A percentile compares a stretch with the other conserved stretches of the same genome.
phyloP scores from a whole-genome alignment of 2,797 vertebrate species.

The Anabas testudineus region DNA sequence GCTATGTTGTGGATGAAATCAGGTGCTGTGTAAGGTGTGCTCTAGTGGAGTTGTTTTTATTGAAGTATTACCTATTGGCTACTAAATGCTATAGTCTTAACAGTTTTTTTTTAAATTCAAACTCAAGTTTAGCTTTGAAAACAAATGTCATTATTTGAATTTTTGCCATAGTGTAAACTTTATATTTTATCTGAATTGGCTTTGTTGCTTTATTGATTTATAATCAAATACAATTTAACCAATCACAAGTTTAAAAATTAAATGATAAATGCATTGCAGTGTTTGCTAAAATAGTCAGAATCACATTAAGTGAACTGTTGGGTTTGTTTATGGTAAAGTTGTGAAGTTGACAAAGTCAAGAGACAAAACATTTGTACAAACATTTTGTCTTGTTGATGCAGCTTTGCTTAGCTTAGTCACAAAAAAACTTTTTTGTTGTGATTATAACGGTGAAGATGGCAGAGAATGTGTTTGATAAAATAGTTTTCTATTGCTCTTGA shows the following conservation, averaged over 20 bases:
- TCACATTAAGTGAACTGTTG: neutral
- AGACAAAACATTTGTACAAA: too few species aligned
- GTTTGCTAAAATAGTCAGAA: conserved; percentile 18
- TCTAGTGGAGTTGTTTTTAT: neutral
- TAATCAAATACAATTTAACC: conserved; percentile 15
- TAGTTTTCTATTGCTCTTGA: neutral
- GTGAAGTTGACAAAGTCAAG: neutral
- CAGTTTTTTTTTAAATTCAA: neutral
- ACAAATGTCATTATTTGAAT: neutral
- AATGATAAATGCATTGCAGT: conserved; percentile 22
- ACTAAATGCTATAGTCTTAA: conserved; percentile 7
- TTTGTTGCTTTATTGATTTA: conserved; percentile 16
- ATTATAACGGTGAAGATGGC: conserved; percentile 1
- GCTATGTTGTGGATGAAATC: neutral
- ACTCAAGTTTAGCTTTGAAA: conserved; percentile 5
- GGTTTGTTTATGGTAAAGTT: neutral
- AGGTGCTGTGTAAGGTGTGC: neutral
- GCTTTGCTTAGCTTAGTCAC: neutral
- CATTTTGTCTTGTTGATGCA: neutral
- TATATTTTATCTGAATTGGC: conserved; percentile 7
- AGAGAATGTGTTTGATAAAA: conserved; percentile 2
- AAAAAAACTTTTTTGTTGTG: conserved; percentile 4
- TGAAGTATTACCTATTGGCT: neutral
- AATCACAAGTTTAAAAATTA: conserved; percentile 10
- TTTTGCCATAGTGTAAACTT: neutral